Percentiles rank a stretch among this genome's conserved stretches.
Conservation (phyloP, 1,140 invertebrate species). For the Heliconius eleuchia region DNA sequence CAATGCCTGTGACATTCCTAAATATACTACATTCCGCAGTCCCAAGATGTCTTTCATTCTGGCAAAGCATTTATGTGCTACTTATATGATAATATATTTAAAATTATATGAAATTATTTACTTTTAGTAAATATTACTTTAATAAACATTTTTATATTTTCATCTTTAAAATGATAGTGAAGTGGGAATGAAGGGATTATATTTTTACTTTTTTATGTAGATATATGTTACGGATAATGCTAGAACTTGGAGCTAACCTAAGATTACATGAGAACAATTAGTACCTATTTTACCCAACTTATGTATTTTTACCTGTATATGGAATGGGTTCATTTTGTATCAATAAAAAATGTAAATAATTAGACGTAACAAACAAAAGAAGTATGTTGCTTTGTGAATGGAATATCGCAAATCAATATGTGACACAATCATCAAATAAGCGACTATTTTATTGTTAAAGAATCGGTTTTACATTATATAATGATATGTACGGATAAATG, state of each 20-base stretch:
- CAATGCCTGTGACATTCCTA: conserved; percentile 3
- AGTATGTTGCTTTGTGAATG: neutral
- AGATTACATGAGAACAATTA: too few relatives aligned
- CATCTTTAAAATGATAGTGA: too few relatives aligned
- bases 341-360: neutral
- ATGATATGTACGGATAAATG: neutral
- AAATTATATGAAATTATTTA: neutral
- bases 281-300: neutral
- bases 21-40: conserved; percentile 7
- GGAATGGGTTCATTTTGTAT: neutral
- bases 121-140: too few relatives aligned
- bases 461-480: neutral
- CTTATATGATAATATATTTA: neutral
- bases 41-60: conserved; percentile 7
- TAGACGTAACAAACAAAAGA: neutral
- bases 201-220: too few relatives aligned
- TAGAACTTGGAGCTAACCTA: too few relatives aligned
- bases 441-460: neutral
- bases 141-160: too few relatives aligned
- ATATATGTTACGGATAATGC: too few relatives aligned
- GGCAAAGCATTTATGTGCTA: neutral
- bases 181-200: too few relatives aligned
- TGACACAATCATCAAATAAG: neutral
- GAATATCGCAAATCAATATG: neutral
- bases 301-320: neutral